Evolutionary conservation across 2,888 invertebrate genomes (phyloP).

Genomic region (Drosophila parthenogenetica): DNA sequence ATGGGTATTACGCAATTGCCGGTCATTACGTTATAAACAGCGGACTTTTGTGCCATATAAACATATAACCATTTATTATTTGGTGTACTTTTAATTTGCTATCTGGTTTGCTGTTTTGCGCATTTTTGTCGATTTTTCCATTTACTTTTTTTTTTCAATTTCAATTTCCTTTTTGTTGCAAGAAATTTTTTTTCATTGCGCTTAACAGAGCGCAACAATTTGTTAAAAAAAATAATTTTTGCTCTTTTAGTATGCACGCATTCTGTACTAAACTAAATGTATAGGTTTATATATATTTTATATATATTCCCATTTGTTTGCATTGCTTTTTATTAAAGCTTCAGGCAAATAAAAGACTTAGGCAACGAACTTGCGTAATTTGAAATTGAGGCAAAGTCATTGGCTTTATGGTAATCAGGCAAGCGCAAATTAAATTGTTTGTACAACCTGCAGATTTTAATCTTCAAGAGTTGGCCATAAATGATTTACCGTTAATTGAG

Average conservation of each 20-base stretch:
- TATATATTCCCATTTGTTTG: constrained; percentile 23
- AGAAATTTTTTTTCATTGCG: constrained; percentile 22
- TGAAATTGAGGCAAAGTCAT: constrained; percentile 55
- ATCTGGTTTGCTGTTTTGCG: constrained; percentile 56
- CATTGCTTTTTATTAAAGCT: constrained; percentile 23
- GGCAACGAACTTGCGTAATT: constrained; percentile 70
- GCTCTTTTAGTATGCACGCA: constrained; percentile 19
- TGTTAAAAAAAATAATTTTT: constrained; percentile 38
- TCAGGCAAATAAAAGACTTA: constrained; percentile 57
- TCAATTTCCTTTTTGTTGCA: constrained; percentile 42
- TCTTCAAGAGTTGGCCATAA: constrained; percentile 45
- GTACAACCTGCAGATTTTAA: constrained; percentile 53
- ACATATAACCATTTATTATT: constrained; percentile 10
- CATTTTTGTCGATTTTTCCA: constrained; percentile 25
- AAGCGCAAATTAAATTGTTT: constrained; percentile 66
- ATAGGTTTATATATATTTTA: too few species aligned
- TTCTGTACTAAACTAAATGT: constrained; percentile 11
- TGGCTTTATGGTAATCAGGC: constrained; percentile 70
- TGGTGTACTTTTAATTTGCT: constrained; percentile 52
- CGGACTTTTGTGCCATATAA: constrained; percentile 35
- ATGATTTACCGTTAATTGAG: constrained; percentile 72
- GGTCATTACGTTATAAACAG: constrained; percentile 67
- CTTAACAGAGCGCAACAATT: constrained; percentile 74
- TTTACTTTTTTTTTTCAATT: constrained; percentile 4
- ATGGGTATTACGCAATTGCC: constrained; percentile 69